Base-by-base conservation (phyloP, 2,888 invertebrate genomes). In the Bhutanitis thaidina region DNA sequence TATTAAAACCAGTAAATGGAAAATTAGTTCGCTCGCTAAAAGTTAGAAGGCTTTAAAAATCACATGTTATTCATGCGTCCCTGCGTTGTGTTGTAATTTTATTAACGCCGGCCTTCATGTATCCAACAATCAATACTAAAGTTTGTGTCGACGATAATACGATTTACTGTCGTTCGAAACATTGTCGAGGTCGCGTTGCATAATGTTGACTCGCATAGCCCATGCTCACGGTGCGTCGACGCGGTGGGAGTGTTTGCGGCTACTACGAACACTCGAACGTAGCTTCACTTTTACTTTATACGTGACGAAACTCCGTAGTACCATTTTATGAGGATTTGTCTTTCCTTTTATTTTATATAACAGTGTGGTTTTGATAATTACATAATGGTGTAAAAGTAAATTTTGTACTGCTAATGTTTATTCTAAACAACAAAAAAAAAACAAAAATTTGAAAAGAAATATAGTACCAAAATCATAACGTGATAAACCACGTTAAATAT, bases 141-240 rank as follows among this genome's bases (percentile, higher is more conserved):
- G 14, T 30, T 25, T 46, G 32, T 37, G 7, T 0, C 4, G 1
- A 27, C 1, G 9, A 2, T 0, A 1, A 25, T 52, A 52, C 7
- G 41, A 37, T 9, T 9, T 5, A 30, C 7, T 37, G 10, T 52
- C 30, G 46, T 36, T 46, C 25, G 41, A 16, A 14, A 37, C n/a
- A 12, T 7, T 37, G 41, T 40, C 46, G 51, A 52, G 51, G 51
- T 52, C 51, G 35, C 9, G 51, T 52, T 52, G 52, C 47, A 52
- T 52, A 52, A 52, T 52, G 47, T 52, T 52, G 52, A 52, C 37
- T 43, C 52, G 47, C 50, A 34, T 27, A 43, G 37, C 46, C 43
- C 40, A 51, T 47, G 52, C 52, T 47, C 41, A 38, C 37, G 51
- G 52, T 52, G 51, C 51, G 52, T 52, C 38, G 25, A 25, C 34